phyloP scores from a whole-genome alignment of 1,140 invertebrate genomes.

The Diorhabda sublineata region DNA sequence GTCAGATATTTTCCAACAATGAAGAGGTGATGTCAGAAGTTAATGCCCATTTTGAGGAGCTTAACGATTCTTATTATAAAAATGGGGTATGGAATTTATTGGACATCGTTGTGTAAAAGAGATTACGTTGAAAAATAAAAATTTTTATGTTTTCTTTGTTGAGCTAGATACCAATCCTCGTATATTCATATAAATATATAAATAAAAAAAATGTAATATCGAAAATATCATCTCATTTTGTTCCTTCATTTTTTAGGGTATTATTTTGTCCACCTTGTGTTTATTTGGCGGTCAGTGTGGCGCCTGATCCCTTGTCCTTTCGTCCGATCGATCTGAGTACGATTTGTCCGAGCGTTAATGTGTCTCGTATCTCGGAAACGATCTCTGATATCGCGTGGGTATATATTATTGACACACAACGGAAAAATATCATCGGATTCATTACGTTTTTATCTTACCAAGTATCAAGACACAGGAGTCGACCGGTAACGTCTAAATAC shows the following conservation, averaged over 20 bases:
- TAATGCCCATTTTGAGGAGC: too few relatives aligned
- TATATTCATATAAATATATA: too few relatives aligned
- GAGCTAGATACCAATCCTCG: too few relatives aligned
- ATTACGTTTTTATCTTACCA: conserved; percentile 14
- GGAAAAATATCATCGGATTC: conserved; percentile 9
- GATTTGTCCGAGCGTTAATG: conserved; percentile 33
- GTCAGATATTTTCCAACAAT: too few relatives aligned
- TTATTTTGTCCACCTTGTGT: conserved; percentile 13
- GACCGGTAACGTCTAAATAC: neutral
- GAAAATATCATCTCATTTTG: too few relatives aligned
- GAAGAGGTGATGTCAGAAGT: too few relatives aligned
- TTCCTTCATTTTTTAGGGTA: neutral
- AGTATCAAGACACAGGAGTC: conserved; percentile 7
- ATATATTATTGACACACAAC: conserved; percentile 8
- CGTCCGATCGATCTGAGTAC: conserved; percentile 30
- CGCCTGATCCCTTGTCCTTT: conserved; percentile 26
- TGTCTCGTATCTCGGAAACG: conserved; percentile 21
- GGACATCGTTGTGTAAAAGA: too few relatives aligned
- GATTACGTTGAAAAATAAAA: too few relatives aligned
- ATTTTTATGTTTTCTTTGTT: too few relatives aligned
- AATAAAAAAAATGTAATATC: too few relatives aligned
- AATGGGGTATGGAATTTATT: too few relatives aligned
- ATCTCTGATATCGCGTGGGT: conserved; percentile 23
- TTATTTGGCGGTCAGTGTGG: conserved; percentile 23
- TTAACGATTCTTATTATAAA: too few relatives aligned